phyloP scores from a whole-genome alignment of 1,140 invertebrate genomes.

The Leptoteleia sp. region DNA sequence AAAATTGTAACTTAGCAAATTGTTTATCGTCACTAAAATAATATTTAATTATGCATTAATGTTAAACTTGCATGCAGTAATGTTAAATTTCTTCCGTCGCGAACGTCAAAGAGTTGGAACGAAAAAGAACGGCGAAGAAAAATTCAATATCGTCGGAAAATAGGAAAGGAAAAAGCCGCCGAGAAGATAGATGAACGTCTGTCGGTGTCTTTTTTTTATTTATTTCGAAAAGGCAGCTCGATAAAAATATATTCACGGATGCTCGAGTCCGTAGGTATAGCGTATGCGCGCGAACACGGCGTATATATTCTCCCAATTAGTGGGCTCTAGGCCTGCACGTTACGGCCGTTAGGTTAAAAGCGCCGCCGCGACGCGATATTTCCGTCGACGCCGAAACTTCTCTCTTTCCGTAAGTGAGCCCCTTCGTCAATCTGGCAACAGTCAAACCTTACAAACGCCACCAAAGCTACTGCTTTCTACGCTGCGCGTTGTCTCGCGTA shows the following conservation, averaged over 20 bases:
- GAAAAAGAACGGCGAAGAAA: conserved; percentile 43
- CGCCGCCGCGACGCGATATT: conserved; percentile 77
- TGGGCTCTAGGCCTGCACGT: conserved; percentile 72
- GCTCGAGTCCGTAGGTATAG: conserved; percentile 63
- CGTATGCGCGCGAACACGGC: conserved; percentile 51
- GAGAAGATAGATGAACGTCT: conserved; percentile 76
- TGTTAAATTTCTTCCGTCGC: background rate
- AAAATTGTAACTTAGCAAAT: too few species aligned
- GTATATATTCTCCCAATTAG: conserved; percentile 79
- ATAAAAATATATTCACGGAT: conserved; percentile 73
- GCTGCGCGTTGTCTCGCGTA: conserved; percentile 40
- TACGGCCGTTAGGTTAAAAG: conserved; percentile 74
- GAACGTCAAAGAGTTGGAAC: conserved; percentile 33
- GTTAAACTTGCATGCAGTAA: too few species aligned
- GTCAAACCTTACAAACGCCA: conserved; percentile 63
- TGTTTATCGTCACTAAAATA: background rate
- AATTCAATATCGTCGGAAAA: conserved; percentile 48
- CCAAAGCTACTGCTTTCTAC: conserved; percentile 59
- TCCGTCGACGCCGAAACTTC: conserved; percentile 78
- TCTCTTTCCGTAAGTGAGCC: conserved; percentile 74
- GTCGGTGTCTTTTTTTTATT: conserved; percentile 64
- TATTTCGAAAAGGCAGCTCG: conserved; percentile 63
- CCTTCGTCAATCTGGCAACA: conserved; percentile 75
- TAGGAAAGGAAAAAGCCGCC: conserved; percentile 65
- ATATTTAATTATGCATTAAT: too few species aligned